phyloP scores from a whole-genome alignment of 2,797 vertebrate species.

The Xiphorhynchus erythropygius region DNA sequence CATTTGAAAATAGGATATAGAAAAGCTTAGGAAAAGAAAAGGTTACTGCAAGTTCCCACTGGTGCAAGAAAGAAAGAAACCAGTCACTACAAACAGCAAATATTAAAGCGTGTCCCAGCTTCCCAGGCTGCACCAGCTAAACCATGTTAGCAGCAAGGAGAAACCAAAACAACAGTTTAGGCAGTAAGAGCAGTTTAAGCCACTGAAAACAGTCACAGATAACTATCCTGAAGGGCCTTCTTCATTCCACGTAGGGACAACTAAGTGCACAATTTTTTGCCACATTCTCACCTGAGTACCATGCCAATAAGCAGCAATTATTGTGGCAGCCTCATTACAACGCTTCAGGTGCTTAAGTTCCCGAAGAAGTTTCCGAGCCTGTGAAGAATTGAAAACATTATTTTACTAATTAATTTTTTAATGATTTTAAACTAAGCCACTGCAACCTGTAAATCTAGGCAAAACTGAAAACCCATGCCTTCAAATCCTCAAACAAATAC shows the following conservation, averaged over 20 bases:
- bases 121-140: constrained; percentile 38
- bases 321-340: constrained; percentile 90
- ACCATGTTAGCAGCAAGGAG: constrained; percentile 42
- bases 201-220: background rate
- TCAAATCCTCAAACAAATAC: background rate
- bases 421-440: background rate
- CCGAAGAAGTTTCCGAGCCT: constrained; percentile 92
- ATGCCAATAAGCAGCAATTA: constrained; percentile 92
- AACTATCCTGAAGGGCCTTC: background rate
- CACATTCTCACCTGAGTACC: constrained; percentile 88
- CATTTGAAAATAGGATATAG: constrained; percentile 80
- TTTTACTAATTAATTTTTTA: background rate
- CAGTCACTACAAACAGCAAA: constrained; percentile 22
- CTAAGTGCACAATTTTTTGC: background rate
- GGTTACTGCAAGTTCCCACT: constrained; percentile 67
- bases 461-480: background rate
- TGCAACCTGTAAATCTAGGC: background rate
- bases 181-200: constrained; percentile 41
- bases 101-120: constrained; percentile 54
- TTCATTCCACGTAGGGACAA: background rate
- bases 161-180: background rate
- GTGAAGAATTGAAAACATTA: background rate
- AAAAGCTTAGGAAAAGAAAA: constrained; percentile 75
- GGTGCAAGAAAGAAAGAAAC: constrained; percentile 50
- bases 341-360: constrained; percentile 93